phyloP scores from a whole-genome alignment of 2,888 invertebrate genomes.

The Parelbella ahira region DNA sequence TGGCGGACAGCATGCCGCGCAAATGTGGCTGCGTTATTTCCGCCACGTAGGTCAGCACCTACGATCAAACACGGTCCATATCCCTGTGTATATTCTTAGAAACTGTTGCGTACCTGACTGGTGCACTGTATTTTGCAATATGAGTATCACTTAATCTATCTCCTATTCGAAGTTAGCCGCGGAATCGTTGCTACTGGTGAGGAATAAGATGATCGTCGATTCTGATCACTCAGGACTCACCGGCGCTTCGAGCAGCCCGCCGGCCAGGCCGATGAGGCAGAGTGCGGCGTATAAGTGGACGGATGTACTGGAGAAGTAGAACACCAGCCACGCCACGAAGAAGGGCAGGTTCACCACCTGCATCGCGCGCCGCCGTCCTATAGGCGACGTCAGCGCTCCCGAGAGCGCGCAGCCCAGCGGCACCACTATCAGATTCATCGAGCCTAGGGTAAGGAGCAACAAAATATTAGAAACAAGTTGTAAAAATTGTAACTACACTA shows the following conservation, averaged over 20 bases:
- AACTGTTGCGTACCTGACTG: not conserved
- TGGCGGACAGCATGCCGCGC: conserved; percentile 86
- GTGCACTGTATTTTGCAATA: conserved; percentile 3
- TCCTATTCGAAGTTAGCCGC: too few relatives aligned
- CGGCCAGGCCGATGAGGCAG: conserved; percentile 86
- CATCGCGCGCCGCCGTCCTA: conserved; percentile 88
- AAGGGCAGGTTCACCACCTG: conserved; percentile 88
- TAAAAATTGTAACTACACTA: too few relatives aligned
- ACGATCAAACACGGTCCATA: too few relatives aligned
- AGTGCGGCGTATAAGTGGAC: conserved; percentile 85
- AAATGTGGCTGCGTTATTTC: conserved; percentile 91
- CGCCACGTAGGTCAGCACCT: conserved; percentile 91
- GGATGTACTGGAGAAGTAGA: conserved; percentile 83
- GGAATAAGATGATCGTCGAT: too few relatives aligned
- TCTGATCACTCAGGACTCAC: conserved; percentile 82
- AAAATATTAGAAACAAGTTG: conserved; percentile 26
- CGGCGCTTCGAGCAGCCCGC: conserved; percentile 90
- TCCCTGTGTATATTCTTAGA: not conserved
- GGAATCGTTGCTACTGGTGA: too few relatives aligned
- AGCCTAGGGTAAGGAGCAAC: too few relatives aligned
- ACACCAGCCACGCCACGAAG: conserved; percentile 86
- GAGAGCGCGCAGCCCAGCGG: conserved; percentile 89
- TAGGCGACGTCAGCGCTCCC: conserved; percentile 84
- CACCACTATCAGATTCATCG: conserved; percentile 88
- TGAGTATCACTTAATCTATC: too few relatives aligned